Base-by-base conservation (phyloP, 2,113 vertebrate species). In the Neodontobutis hainanensis region DNA sequence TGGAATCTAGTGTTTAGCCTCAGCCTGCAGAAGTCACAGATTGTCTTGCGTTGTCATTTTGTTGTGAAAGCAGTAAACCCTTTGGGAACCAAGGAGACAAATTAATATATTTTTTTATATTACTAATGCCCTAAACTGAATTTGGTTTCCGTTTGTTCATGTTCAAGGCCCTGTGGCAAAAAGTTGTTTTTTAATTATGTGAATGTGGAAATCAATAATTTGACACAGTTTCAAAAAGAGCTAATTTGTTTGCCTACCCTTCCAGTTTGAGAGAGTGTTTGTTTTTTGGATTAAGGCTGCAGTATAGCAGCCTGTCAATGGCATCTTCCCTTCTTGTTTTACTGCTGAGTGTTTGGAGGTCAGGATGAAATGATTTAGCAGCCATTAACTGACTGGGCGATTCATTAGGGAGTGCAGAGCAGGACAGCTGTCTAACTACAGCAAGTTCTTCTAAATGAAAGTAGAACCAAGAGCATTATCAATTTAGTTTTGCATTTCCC, bases 301-400 rank as follows among this genome's bases (percentile, higher is more conserved):
- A 43, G 67, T 64, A 42, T 65, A 75, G 75, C 61, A 51, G 36
- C 34, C 52, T 61, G 65, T 44, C 69, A 59, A 69, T 77, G 63
- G 53, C 74, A 73, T 82, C 43, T 69, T 70, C 43, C 72, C 71
- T 75, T 67, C 83, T 57, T 61, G 66, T 80, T 84, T 75, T 81
- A 70, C 59, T 70, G 81, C n/a, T 5, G 70, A 62, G 72, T 71
- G 40, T 78, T 82, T 75, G 60, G 69, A 75, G 83, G 83, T 85
- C 75, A 81, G 73, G 49, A 57, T 53, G 52, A 48, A 78, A 80
- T 78, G 70, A 84, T 89, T 87, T 84, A 75, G 75, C 70, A 77
- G 65, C 67, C 75, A 75, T 87, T 79, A 84, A 70, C 61, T 61
- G 69, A 62, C 19, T 6, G 66, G 68, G 55, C 57, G 72, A 80